These are phyloP conservation scores for Drosophila albomicans DNA, from an alignment of 1,140 invertebrate species.

Conservation along the genomic window DNA sequence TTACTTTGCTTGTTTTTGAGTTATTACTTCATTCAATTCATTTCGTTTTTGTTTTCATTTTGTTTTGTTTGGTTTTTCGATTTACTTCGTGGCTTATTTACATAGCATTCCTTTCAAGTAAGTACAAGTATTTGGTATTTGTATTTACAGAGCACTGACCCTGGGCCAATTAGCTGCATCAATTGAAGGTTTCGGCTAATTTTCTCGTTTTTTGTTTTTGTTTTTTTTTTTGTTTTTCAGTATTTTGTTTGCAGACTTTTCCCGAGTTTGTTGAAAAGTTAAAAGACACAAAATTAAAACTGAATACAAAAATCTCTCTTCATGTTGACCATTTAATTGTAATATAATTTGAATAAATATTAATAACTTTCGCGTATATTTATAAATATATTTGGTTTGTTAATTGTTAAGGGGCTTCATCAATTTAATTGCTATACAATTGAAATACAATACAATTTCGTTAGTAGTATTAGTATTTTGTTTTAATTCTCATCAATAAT, in stretches of 20 bases:
- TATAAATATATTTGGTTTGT: slow-evolving; percentile 17
- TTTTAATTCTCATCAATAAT: slow-evolving; percentile 7
- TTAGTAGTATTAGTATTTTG: slow-evolving; percentile 17
- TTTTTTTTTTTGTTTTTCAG: slow-evolving; percentile 31
- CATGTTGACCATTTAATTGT: slow-evolving; percentile 28
- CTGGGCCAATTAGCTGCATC: slow-evolving; percentile 57
- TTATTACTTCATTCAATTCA: slow-evolving; percentile 22
- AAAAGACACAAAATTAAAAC: slow-evolving; percentile 45
- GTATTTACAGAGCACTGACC: slow-evolving; percentile 72
- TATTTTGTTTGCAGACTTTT: slow-evolving; percentile 62
- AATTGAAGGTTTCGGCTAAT: slow-evolving; percentile 27
- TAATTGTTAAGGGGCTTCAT: slow-evolving; percentile 8
- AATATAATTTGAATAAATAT: slow-evolving; percentile 36
- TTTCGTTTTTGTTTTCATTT: slow-evolving; percentile 29
- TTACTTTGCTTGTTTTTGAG: slow-evolving; percentile 24
- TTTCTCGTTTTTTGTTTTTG: slow-evolving; percentile 33
- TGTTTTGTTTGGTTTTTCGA: slow-evolving; percentile 7
- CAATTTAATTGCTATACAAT: slow-evolving; percentile 42
- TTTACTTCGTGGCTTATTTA: slow-evolving; percentile 65
- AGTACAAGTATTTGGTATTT: slow-evolving; percentile 22
- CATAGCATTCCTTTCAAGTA: slow-evolving; percentile 64
- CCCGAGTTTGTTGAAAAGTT: slow-evolving; percentile 37
- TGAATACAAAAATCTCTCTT: slow-evolving; percentile 28
- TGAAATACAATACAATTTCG: slow-evolving; percentile 58
- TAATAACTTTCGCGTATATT: slow-evolving; percentile 31